Percentiles rank a stretch among this genome's conserved stretches.
Conservation (phyloP, 2,888 invertebrate species). For the Cephus pulcher region DNA sequence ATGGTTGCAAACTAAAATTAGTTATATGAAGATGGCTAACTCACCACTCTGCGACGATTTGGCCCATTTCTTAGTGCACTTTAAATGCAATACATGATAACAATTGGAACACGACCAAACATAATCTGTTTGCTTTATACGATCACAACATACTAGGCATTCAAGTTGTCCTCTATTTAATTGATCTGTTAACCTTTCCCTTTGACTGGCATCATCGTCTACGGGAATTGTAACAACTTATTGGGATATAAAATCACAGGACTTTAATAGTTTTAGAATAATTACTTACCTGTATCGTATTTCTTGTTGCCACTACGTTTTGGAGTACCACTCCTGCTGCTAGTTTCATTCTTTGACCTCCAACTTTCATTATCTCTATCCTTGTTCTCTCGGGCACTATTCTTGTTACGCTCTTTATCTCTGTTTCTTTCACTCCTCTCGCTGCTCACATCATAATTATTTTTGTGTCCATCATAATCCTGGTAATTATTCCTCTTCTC, state of each 20-base stretch:
- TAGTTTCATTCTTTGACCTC: slow-evolving; percentile 47
- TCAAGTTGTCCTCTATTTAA: slow-evolving; percentile 85
- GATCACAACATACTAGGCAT: slow-evolving; percentile 95
- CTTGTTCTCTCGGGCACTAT: slow-evolving; percentile 24
- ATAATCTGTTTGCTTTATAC: slow-evolving; percentile 81
- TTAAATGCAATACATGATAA: slow-evolving; percentile 91
- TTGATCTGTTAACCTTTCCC: slow-evolving; percentile 86
- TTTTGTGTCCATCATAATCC: slow-evolving; percentile 37
- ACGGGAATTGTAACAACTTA: slow-evolving; percentile 8
- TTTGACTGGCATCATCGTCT: slow-evolving; percentile 77
- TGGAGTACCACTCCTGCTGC: slow-evolving; percentile 36
- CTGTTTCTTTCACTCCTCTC: slow-evolving; percentile 22
- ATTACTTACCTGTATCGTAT: slow-evolving; percentile 42
- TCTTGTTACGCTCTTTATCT: slow-evolving; percentile 25
- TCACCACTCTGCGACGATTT: slow-evolving; percentile 79
- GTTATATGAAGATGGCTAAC: slow-evolving; percentile 6
- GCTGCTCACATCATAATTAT: slow-evolving; percentile 29
- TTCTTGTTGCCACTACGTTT: slow-evolving; percentile 43
- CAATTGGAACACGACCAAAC: slow-evolving; percentile 95
- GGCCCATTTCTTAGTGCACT: slow-evolving; percentile 94
- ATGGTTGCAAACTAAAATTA: background rate
- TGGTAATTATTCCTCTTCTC: slow-evolving; percentile 43
- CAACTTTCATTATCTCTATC: slow-evolving; percentile 31
- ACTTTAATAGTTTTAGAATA: background rate
- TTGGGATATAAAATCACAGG: background rate